Conservation (phyloP, 1,140 invertebrate genomes). For the Whitmania pigra region DNA sequence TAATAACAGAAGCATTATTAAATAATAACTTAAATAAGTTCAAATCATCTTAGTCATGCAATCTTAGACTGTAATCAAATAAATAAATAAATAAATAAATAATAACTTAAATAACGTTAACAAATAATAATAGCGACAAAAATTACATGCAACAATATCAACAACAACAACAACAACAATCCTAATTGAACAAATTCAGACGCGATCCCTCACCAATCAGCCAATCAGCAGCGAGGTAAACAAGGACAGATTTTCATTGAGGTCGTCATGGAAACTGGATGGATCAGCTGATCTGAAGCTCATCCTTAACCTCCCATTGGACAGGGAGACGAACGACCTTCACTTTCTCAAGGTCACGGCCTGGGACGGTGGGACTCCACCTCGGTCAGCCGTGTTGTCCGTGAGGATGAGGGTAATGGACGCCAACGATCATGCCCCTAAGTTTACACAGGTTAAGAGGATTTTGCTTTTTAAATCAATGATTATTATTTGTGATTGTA, state of each 20-base stretch:
- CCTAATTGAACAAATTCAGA: neutral
- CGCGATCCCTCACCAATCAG: neutral
- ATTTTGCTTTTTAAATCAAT: no score
- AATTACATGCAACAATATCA: neutral
- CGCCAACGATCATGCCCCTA: constrained; percentile 38
- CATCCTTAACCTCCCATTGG: constrained; percentile 19
- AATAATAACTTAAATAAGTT: no score
- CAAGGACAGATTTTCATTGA: constrained; percentile 19
- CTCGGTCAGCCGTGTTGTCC: neutral
- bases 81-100: no score
- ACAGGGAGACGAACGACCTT: constrained; percentile 16
- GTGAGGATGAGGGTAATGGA: constrained; percentile 26
- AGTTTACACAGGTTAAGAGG: constrained; percentile 32
- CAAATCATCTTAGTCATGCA: no score
- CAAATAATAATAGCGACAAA: neutral
- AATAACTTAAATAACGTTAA: no score
- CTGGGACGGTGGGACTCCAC: constrained; percentile 22
- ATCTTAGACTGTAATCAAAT: no score
- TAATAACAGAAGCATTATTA: no score
- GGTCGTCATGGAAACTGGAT: constrained; percentile 14
- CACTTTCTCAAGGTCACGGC: constrained; percentile 20
- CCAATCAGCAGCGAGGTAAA: neutral
- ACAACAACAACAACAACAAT: neutral
- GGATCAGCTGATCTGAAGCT: constrained; percentile 18
- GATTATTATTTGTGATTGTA: no score